phyloP scores from a whole-genome alignment of 2,113 vertebrate species.

The Platichthys flesus region DNA sequence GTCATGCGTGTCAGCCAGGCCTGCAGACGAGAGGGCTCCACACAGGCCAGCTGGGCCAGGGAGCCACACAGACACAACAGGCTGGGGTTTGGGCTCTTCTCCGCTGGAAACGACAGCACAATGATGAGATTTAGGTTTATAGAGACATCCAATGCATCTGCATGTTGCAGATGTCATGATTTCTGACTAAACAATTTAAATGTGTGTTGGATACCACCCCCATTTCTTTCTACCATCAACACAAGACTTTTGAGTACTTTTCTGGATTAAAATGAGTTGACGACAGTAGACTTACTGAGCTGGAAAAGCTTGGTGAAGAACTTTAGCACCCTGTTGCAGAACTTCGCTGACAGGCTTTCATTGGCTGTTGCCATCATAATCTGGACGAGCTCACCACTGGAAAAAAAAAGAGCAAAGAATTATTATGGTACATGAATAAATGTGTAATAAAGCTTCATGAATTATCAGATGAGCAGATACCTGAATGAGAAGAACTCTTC shows the following conservation, averaged over 20 bases:
- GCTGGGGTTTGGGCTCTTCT: conserved; percentile 97
- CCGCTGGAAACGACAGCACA: conserved; percentile 79
- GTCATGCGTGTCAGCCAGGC: conserved; percentile 98
- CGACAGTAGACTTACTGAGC: conserved; percentile 87
- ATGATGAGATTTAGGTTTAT: not conserved
- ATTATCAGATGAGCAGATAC: conserved; percentile 67
- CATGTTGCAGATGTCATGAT: not conserved
- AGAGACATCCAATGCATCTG: not conserved
- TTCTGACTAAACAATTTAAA: not conserved
- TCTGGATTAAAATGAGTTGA: conserved; percentile 27
- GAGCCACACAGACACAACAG: conserved; percentile 93
- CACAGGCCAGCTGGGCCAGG: conserved; percentile 94
- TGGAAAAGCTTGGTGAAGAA: conserved; percentile 99
- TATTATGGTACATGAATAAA: not conserved
- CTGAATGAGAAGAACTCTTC: conserved; percentile 98
- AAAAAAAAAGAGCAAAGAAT: conserved; percentile 19
- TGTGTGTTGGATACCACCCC: not conserved
- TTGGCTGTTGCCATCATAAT: conserved; percentile 99
- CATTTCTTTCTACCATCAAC: too few species aligned
- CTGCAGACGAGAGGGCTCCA: conserved; percentile 91
- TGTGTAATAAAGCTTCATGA: not conserved
- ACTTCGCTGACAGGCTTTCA: conserved; percentile 95
- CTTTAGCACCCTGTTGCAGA: conserved; percentile 97
- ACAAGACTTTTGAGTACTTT: too few species aligned
- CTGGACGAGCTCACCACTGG: conserved; percentile 95